These are phyloP conservation scores for Leptoclinus maculatus DNA, from an alignment of 2,797 vertebrate species.

Conservation along the genomic window DNA sequence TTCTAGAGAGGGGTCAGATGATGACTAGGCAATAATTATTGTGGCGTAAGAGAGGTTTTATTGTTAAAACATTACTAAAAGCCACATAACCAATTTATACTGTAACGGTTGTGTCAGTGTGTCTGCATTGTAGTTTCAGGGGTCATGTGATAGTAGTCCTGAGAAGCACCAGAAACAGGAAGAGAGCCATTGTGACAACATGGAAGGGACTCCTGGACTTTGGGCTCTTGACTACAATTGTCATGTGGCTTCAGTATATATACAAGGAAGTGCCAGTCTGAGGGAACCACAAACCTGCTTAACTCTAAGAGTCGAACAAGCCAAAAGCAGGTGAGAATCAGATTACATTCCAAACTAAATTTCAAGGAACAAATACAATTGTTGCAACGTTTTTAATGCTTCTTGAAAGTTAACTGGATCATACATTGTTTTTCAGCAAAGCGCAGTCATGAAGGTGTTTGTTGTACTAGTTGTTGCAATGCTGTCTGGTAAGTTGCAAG, in stretches of 20 bases:
- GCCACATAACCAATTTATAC: background rate
- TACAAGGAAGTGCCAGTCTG: conserved; percentile 41
- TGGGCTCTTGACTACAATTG: conserved; percentile 73
- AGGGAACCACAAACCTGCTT: conserved; percentile 46
- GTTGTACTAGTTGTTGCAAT: conserved; percentile 71
- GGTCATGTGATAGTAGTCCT: conserved; percentile 49
- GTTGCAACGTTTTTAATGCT: background rate
- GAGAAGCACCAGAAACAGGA: conserved; percentile 33
- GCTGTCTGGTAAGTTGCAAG: conserved; percentile 75
- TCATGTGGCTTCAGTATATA: conserved; percentile 74
- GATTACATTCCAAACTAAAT: background rate
- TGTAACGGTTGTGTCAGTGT: conserved; percentile 6
- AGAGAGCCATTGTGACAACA: conserved; percentile 76
- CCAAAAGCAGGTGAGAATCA: conserved; percentile 66
- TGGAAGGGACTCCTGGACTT: conserved; percentile 84
- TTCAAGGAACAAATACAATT: background rate
- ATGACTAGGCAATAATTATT: background rate
- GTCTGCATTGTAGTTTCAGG: conserved; percentile 11
- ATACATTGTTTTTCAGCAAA: conserved; percentile 53
- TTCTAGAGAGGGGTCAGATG: background rate
- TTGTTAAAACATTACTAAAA: background rate
- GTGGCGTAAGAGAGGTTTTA: background rate
- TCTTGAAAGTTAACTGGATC: background rate
- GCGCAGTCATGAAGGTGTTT: conserved; percentile 78
- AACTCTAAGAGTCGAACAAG: conserved; percentile 39